These are phyloP conservation scores for Platycheirus albimanus DNA, from an alignment of 2,888 invertebrate species.

Conservation along the genomic window DNA sequence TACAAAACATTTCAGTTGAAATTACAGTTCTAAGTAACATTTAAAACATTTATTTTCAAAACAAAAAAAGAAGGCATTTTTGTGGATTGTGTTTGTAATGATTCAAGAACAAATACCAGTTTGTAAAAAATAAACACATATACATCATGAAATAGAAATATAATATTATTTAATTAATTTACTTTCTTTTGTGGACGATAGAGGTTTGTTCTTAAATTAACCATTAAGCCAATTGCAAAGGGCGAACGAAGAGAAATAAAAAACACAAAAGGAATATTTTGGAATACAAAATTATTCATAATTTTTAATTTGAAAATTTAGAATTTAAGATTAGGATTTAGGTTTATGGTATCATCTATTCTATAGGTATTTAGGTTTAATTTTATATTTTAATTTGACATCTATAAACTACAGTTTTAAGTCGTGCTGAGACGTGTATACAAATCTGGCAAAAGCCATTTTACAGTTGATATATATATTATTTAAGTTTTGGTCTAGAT, in stretches of 20 bases:
- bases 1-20: constrained; percentile 70
- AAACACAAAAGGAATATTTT: constrained; percentile 4
- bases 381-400: constrained; percentile 43
- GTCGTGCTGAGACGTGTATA: constrained; percentile 73
- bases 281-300: neutral
- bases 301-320: neutral
- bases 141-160: no score
- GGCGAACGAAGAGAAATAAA: neutral
- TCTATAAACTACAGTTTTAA: constrained; percentile 65
- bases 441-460: constrained; percentile 71
- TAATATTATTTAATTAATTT: no score
- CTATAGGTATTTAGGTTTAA: constrained; percentile 13
- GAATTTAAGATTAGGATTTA: neutral
- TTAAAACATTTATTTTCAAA: constrained; percentile 24
- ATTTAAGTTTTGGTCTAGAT: constrained; percentile 29
- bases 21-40: constrained; percentile 70
- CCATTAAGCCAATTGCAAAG: constrained; percentile 14
- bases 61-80: constrained; percentile 50
- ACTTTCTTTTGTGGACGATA: constrained; percentile 46
- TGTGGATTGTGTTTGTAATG: constrained; percentile 44
- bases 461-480: constrained; percentile 55
- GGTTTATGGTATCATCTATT: no score
- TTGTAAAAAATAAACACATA: constrained; percentile 41
- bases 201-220: neutral
- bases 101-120: no score